Conservation (phyloP, 1,140 invertebrate genomes). For the Pollicipes pollicipes region DNA sequence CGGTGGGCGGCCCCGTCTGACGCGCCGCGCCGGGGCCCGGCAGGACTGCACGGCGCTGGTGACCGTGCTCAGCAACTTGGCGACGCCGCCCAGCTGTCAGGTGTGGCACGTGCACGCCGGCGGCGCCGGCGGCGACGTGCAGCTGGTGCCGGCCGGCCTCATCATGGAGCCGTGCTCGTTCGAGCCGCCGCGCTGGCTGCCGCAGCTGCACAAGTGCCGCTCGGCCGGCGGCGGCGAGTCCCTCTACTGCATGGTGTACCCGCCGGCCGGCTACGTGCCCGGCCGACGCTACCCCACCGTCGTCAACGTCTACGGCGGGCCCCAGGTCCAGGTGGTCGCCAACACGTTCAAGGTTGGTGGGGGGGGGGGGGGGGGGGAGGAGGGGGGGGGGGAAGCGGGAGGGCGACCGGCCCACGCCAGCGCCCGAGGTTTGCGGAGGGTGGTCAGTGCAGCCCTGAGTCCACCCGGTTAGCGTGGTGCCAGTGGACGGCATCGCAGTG, state of each 20-base stretch:
- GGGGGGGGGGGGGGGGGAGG: not conserved
- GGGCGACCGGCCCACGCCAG: too few species aligned
- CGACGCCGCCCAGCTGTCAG: conserved; percentile 53
- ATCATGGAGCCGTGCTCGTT: conserved; percentile 25
- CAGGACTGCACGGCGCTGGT: conserved; percentile 66
- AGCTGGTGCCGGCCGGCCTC: conserved; percentile 60
- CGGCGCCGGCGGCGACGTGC: conserved; percentile 30
- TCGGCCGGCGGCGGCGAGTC: conserved; percentile 33
- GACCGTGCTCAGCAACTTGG: conserved; percentile 72
- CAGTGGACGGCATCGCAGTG: too few species aligned
- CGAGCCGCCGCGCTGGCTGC: conserved; percentile 30
- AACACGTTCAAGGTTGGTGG: conserved; percentile 73
- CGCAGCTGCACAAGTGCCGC: conserved; percentile 65
- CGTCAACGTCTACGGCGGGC: conserved; percentile 91
- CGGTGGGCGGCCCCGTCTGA: not conserved
- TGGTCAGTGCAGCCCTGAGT: too few species aligned
- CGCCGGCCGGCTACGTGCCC: conserved; percentile 55
- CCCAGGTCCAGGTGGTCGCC: conserved; percentile 89
- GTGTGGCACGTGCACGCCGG: conserved; percentile 43
- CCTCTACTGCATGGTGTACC: conserved; percentile 58
- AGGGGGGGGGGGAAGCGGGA: too few species aligned
- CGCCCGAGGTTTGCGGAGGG: too few species aligned
- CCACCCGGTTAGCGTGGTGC: too few species aligned
- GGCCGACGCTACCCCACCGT: conserved; percentile 79
- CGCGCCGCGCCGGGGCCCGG: not conserved